Percentiles rank a stretch among this genome's conserved stretches.
phyloP scores from a whole-genome alignment of 2,113 vertebrate species.

The Tyto alba region DNA sequence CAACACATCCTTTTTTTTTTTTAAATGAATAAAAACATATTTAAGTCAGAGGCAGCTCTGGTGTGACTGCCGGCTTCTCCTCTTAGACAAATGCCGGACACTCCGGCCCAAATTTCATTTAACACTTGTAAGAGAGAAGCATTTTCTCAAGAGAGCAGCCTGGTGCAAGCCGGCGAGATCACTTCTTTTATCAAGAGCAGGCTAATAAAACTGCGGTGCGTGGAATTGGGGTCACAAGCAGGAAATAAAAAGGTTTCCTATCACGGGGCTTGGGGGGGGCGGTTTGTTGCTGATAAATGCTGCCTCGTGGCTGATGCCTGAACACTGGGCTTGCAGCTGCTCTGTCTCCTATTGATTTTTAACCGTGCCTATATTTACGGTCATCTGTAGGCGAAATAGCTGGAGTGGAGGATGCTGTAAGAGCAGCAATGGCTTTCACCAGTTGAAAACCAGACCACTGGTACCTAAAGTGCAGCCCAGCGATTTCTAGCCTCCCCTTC shows the following conservation, averaged over 20 bases:
- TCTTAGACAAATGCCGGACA: background rate
- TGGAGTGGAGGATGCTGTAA: background rate
- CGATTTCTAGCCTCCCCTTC: background rate
- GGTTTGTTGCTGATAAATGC: background rate
- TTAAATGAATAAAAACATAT: background rate
- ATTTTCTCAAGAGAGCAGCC: background rate
- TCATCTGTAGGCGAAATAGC: background rate
- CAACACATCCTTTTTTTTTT: background rate
- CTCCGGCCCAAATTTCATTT: background rate
- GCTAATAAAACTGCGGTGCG: background rate
- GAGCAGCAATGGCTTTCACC: background rate
- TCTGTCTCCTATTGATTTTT: background rate
- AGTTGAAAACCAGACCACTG: rapidly evolving
- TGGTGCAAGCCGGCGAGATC: background rate
- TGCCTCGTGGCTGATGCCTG: background rate
- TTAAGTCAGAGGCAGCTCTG: background rate
- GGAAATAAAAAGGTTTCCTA: background rate
- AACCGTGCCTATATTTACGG: background rate
- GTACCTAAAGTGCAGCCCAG: background rate
- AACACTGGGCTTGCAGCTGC: background rate
- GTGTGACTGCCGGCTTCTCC: background rate
- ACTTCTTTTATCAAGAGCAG: background rate
- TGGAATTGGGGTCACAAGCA: background rate
- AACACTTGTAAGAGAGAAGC: background rate
- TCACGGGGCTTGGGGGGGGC: background rate